phyloP scores from a whole-genome alignment of 2,888 invertebrate species.

The Eumacrocentrus americanus region DNA sequence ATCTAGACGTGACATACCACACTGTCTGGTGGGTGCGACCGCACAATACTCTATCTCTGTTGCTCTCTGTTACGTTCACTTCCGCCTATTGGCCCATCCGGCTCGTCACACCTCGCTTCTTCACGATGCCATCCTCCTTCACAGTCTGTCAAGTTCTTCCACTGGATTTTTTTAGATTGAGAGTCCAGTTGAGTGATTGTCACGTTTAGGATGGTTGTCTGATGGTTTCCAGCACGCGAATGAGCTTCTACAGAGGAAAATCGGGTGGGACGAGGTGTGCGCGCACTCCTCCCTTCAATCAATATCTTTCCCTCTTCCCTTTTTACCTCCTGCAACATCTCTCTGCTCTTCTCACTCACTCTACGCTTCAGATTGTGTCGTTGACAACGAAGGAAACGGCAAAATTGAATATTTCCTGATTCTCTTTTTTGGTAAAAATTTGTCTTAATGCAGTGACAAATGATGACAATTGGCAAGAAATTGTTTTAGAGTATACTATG shows the following conservation, averaged over 20 bases:
- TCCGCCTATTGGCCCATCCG: constrained; percentile 37
- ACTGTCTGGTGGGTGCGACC: background rate
- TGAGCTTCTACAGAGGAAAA: constrained; percentile 21
- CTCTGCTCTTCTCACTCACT: background rate
- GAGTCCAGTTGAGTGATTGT: background rate
- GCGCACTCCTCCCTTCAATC: constrained; percentile 47
- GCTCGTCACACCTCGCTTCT: constrained; percentile 35
- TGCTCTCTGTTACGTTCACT: constrained; percentile 41
- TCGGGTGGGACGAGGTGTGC: constrained; percentile 30
- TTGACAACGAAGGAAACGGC: background rate
- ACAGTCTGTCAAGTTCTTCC: constrained; percentile 19
- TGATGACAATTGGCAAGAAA: too few relatives aligned
- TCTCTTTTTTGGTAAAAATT: too few relatives aligned
- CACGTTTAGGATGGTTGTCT: background rate
- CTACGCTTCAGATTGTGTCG: background rate
- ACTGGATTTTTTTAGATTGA: too few relatives aligned
- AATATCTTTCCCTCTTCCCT: constrained; percentile 42
- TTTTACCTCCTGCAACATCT: constrained; percentile 6
- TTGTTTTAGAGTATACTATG: too few relatives aligned
- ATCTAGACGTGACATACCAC: background rate
- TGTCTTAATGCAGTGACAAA: too few relatives aligned
- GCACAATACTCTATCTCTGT: background rate
- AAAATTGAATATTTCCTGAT: background rate
- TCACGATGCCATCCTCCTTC: background rate
- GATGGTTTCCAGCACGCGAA: constrained; percentile 19